Base-by-base conservation (phyloP, 2,113 vertebrate genomes). In the Vicugna pacos region DNA sequence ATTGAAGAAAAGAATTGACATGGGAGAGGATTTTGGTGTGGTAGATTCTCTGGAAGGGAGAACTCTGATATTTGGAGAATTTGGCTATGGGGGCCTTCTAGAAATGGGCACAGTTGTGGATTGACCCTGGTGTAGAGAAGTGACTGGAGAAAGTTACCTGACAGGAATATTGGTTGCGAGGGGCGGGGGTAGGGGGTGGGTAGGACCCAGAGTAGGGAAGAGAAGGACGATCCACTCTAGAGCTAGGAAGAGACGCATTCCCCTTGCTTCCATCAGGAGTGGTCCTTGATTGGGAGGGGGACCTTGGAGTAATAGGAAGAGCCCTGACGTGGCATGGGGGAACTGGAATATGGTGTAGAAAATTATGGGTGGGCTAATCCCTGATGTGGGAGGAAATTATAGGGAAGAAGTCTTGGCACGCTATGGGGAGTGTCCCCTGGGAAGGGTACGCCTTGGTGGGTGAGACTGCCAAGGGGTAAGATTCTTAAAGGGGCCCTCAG, bases 11-110 rank as follows among this genome's bases (percentile, higher is more conserved):
- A 30, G n/a, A 70, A 76, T 19, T 85, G 93, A 90, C 62, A 20
- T 3, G 35, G 79, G 12, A 85, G 64, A 79, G 79, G 65, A 50
- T 73, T 87, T 92, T 85, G 87, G 50, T 81, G 70, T 92, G 58
- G 42, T 13, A 48, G 65, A 48, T 82, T 69, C 64, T 81, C 48
- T 56, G 35, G 42, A 69, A 76, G 81, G 60, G 64, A 80, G 22
- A 80, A 28, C 54, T 62, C 62, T 70, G 54, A 72, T 95, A 75
- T 69, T 89, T 75, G 92, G 88, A 50, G 64, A 9, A n/a, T 81
- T 91, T 73, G 42, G 35, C 30, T 93, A 4, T 42, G 50, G 80
- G 90, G 72, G 58, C 85, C 93, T 97, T 96, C 94, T 96, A 97
- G 96, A 95, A 97, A 95, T 67, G 70, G 89, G 30, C 84, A 89